Evolutionary conservation across 1,140 invertebrate species (phyloP), one percentile per base, ranked within the genome.

Genomic region (Tribolium castaneum): DNA sequence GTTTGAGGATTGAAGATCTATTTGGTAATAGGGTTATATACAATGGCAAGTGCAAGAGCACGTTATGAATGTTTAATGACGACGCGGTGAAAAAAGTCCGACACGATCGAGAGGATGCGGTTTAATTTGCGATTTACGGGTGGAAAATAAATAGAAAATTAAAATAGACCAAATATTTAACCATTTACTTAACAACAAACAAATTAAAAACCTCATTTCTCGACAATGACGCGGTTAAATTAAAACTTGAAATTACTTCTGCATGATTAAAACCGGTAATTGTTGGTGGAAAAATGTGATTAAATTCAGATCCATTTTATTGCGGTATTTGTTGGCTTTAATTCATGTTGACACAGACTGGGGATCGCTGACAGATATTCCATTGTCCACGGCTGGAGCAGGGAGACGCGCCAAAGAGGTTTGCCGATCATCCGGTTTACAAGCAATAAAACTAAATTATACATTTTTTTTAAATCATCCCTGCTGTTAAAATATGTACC

Each of bases 161-260:
- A 75, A 80, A 80, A 76, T 78, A 78, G 74, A 78, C 70, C 77
- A 81, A 81, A 81, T 81, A 81, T 81, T 81, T 81, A 80, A 77
- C 71, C 76, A 54, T 77, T 77, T 70, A 70, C 59, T 74, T 62
- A 70, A 74, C 35, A 75, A 80, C 78, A 80, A 79, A 80, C 78
- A 80, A 82, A 82, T 80, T 80, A 80, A 82, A 82, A 82, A 82
- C 75, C 76, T 72, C 77, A 75, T 80, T 78, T 75, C 70, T 52
- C 62, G 6, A 79, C 78, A 79, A 82, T 78, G 62, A 34, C 35
- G 59, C 34, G 56, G 50, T 71, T 54, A 79, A 82, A 79, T 82
- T 80, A 80, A 80, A 82, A 80, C 79, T 79, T 70, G 59, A 82
- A 82, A 82, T 82, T 82, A 82, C 81, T 82, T 82, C 75, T 56